Evolutionary conservation across 1,140 invertebrate species (phyloP).

Genomic region (Dinoponera quadriceps): DNA sequence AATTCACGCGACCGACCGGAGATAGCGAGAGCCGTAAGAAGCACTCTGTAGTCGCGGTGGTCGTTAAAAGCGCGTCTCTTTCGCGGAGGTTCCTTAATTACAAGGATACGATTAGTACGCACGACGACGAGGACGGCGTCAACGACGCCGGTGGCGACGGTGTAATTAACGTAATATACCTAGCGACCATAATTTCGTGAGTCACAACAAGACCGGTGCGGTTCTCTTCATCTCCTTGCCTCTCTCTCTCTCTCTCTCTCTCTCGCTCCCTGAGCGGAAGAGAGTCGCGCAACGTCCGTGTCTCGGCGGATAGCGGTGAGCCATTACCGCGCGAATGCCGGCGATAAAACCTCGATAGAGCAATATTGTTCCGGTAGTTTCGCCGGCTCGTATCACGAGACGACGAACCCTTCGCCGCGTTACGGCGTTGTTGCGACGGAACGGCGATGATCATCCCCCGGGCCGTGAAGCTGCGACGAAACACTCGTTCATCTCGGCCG

Average conservation of each 20-base stretch:
- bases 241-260: too few species aligned
- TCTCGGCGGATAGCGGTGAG: neutral
- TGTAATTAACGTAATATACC: slow-evolving; percentile 51
- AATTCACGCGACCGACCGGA: neutral
- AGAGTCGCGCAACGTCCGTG: too few species aligned
- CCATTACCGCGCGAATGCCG: slow-evolving; percentile 28
- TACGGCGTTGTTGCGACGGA: too few species aligned
- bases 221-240: too few species aligned
- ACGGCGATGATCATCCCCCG: neutral
- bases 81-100: slow-evolving; percentile 44
- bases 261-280: slow-evolving; percentile 1
- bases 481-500: neutral
- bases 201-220: neutral
- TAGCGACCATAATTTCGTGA: slow-evolving; percentile 27
- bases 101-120: slow-evolving; percentile 47
- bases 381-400: neutral
- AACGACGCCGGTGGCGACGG: neutral
- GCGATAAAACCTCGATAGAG: slow-evolving; percentile 52
- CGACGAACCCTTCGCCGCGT: neutral
- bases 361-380: slow-evolving; percentile 51
- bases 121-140: slow-evolving; percentile 5
- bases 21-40: slow-evolving; percentile 15
- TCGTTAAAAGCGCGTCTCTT: slow-evolving; percentile 35
- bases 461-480: too few species aligned
- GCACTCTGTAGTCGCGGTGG: neutral